Percentiles rank a stretch among this genome's conserved stretches.
phyloP scores from a whole-genome alignment of 2,113 vertebrate genomes.

The Leptodactylus fuscus region DNA sequence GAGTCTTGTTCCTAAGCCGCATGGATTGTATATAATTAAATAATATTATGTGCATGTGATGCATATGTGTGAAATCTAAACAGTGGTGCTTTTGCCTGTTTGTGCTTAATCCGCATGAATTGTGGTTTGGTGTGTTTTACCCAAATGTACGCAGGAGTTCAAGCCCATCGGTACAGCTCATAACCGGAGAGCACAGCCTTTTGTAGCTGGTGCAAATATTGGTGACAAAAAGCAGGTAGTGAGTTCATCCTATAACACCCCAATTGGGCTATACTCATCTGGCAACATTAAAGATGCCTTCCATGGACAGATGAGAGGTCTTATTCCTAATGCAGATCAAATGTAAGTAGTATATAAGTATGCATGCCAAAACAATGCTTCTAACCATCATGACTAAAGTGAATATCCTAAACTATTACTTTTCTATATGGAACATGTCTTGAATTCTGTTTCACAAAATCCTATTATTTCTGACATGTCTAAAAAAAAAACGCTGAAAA shows the following conservation, averaged over 20 bases:
- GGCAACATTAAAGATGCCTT: slow-evolving; percentile 97
- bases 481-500: too few species aligned
- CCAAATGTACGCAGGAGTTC: slow-evolving; percentile 85
- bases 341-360: slow-evolving; percentile 78
- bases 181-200: slow-evolving; percentile 93
- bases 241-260: slow-evolving; percentile 96
- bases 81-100: slow-evolving; percentile 24
- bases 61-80: neutral
- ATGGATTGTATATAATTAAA: too few species aligned
- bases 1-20: too few species aligned
- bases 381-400: neutral
- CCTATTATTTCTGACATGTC: too few species aligned
- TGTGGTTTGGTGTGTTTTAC: slow-evolving; percentile 84
- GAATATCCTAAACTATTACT: neutral
- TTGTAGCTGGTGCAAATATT: slow-evolving; percentile 94
- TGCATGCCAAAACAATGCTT: slow-evolving; percentile 62
- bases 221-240: slow-evolving; percentile 97
- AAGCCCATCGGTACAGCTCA: slow-evolving; percentile 90
- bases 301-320: slow-evolving; percentile 91
- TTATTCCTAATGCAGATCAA: slow-evolving; percentile 80
- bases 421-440: neutral
- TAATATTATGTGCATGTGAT: neutral
- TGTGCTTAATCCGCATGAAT: slow-evolving; percentile 60
- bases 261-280: slow-evolving; percentile 96
- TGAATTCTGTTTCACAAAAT: neutral